Evolutionary conservation across 1,140 invertebrate species (phyloP), one percentile per base, ranked within the genome.

Genomic region (Diuraphis noxia): DNA sequence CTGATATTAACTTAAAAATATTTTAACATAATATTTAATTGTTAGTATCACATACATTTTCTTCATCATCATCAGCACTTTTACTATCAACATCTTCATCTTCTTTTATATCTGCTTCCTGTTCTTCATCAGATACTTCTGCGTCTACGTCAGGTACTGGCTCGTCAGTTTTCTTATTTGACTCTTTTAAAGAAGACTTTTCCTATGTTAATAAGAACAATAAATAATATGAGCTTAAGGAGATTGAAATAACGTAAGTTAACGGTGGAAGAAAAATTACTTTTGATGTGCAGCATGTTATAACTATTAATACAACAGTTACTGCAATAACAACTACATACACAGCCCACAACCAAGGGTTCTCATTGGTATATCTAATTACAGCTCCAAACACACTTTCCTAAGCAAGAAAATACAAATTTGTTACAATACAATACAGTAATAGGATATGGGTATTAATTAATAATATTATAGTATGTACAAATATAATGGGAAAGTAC

Each of bases 341-440:
- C 88, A 97, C 95, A 89, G 96, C 97, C 96, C 97, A 99, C 92
- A 98, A 95, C 96, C 98, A 98, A 49, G 98, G 98, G 93, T 98
- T 95, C 92, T 97, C 96, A 93, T 97, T 97, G 92, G 97, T 97
- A 93, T 96, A 97, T 96, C 96, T 92, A 98, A 95, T 91, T 98
- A 94, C 92, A 96, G 96, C 93, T 96, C 89, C 89, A 82, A 91
- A 52, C n/a, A 81, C 89, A 49, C 89, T 91, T n/a, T 91, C 89
- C 89, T 91, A 41, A 40, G 38, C 9, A 90, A 25, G 17, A 90
- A 79, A 46, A 77, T 56, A 87, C 23, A 87, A 87, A 87, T 40
- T 36, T 38, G 2, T 86, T 38, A 36, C 13, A 85, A 63, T 56
- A 36, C 5, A 56, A 87, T 25, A 40, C 25, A 38, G 38, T 23